Conservation (phyloP, 2,888 invertebrate species). For the Trissonchulus sp. region DNA sequence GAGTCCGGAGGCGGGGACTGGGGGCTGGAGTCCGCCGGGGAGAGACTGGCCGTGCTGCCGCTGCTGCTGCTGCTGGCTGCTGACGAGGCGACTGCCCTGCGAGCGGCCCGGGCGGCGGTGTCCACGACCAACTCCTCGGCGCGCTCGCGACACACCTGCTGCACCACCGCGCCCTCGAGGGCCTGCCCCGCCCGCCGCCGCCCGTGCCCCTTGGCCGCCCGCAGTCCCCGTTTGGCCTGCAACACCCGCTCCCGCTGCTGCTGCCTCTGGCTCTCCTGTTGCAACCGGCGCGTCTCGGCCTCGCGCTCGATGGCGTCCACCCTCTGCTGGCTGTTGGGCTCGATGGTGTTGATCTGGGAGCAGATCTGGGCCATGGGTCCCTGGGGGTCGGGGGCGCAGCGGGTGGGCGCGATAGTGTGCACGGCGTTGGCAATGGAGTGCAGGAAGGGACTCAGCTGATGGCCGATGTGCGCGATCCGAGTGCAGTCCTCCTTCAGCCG, state of each 20-base stretch:
- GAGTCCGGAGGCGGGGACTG: no score
- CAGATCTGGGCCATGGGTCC: slow-evolving; percentile 52
- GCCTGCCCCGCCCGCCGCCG: background rate
- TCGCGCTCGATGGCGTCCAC: slow-evolving; percentile 41
- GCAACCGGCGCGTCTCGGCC: slow-evolving; percentile 28
- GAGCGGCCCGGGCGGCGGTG: no score
- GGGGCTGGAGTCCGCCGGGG: no score
- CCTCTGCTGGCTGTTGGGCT: slow-evolving; percentile 52
- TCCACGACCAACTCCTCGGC: no score
- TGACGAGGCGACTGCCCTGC: no score
- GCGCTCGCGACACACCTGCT: background rate
- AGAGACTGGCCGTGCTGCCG: no score
- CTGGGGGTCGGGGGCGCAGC: slow-evolving; percentile 40
- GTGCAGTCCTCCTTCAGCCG: slow-evolving; percentile 20
- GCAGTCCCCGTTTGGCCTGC: slow-evolving; percentile 35
- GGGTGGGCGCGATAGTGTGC: slow-evolving; percentile 35
- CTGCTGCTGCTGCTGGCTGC: no score
- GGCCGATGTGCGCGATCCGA: background rate
- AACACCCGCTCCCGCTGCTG: slow-evolving; percentile 35
- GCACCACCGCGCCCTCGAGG: background rate
- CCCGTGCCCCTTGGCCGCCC: background rate
- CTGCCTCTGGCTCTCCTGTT: slow-evolving; percentile 35
- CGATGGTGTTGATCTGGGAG: slow-evolving; percentile 52
- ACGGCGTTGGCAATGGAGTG: slow-evolving; percentile 37
- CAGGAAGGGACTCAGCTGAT: slow-evolving; percentile 36